Evolutionary conservation across 2,113 vertebrate genomes (phyloP).

Genomic region (Columbina picui): DNA sequence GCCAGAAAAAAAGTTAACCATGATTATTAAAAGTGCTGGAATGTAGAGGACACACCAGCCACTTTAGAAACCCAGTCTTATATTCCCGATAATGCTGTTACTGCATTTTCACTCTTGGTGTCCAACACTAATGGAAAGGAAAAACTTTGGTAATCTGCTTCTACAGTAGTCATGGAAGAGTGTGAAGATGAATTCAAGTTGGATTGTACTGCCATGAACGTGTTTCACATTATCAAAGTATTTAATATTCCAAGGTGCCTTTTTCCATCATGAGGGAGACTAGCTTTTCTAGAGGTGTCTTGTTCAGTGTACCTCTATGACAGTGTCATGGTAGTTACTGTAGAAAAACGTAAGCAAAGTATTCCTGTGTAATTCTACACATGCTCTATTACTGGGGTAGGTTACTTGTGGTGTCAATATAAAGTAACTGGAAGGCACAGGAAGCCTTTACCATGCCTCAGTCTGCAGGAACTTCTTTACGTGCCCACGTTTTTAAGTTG

Average conservation of each 20-base stretch:
- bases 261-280: background rate
- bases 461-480: accelerated
- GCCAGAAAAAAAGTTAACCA: background rate
- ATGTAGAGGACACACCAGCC: accelerated
- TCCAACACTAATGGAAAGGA: background rate
- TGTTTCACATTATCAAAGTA: background rate
- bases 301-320: accelerated
- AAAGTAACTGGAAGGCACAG: background rate
- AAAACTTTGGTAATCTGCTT: background rate
- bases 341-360: background rate
- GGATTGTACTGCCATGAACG: background rate
- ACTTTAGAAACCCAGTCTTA: accelerated
- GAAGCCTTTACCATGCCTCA: accelerated
- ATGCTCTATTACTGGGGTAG: background rate
- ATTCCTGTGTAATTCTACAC: background rate
- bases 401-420: accelerated
- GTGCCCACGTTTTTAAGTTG: accelerated
- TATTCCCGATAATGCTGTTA: accelerated
- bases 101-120: background rate
- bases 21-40: background rate
- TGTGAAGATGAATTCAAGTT: background rate
- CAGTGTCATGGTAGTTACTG: accelerated
- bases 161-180: background rate
- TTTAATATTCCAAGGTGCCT: background rate
- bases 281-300: background rate